phyloP scores from a whole-genome alignment of 2,888 invertebrate species.

The Drosophila merina region DNA sequence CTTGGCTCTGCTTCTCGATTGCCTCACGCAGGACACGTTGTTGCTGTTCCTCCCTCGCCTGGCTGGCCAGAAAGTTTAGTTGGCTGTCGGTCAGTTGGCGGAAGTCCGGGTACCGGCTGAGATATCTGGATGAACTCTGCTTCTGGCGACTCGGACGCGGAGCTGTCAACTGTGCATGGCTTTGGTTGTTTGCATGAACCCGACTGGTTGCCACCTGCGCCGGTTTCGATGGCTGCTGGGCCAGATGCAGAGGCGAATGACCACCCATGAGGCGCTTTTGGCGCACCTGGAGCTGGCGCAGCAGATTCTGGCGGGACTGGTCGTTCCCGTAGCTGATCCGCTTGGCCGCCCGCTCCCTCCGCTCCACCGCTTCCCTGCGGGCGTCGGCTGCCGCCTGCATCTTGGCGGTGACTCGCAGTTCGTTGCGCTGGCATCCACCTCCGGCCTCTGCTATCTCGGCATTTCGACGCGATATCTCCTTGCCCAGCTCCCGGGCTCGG shows the following conservation, averaged over 20 bases:
- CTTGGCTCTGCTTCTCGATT: background rate
- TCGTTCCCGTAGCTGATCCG: constrained; percentile 75
- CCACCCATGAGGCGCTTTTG: constrained; percentile 24
- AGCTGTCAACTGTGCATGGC: background rate
- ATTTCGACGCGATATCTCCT: constrained; percentile 70
- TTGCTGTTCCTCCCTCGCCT: constrained; percentile 8
- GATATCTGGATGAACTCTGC: background rate
- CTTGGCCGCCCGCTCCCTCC: constrained; percentile 56
- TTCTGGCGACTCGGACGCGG: constrained; percentile 1
- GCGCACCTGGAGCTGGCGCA: constrained; percentile 52
- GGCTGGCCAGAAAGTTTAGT: constrained; percentile 6
- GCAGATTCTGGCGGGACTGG: constrained; percentile 67
- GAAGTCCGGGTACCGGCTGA: background rate
- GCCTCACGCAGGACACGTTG: constrained; percentile 6
- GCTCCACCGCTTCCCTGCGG: constrained; percentile 44
- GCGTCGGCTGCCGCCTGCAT: constrained; percentile 48
- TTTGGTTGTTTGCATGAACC: background rate
- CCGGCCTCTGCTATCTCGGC: constrained; percentile 48
- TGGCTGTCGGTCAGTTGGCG: constrained; percentile 3
- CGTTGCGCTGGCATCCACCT: constrained; percentile 37
- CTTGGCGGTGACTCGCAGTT: constrained; percentile 47
- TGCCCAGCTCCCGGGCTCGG: constrained; percentile 66
- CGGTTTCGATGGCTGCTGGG: background rate
- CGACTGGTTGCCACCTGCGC: background rate
- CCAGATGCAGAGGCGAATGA: constrained; percentile 9